phyloP scores from a whole-genome alignment of 2,888 invertebrate genomes.

The Tiliacea citrago region DNA sequence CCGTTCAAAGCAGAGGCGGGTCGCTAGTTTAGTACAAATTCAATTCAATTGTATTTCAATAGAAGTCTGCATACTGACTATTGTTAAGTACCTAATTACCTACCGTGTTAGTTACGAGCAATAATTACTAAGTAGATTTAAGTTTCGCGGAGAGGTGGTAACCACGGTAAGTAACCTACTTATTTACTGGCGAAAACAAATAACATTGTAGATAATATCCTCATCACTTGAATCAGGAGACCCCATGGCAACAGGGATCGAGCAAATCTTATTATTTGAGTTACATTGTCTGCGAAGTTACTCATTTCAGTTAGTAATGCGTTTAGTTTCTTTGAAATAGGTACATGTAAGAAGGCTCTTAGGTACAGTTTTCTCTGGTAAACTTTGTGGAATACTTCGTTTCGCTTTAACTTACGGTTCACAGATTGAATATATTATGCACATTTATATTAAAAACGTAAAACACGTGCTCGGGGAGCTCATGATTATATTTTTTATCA shows the following conservation, averaged over 20 bases:
- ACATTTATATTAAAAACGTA: conserved; percentile 21
- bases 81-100: neutral
- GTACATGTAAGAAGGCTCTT: neutral
- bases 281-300: conserved; percentile 7
- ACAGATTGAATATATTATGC: conserved; percentile 25
- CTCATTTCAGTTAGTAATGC: neutral
- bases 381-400: conserved; percentile 1
- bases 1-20: neutral
- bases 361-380: neutral
- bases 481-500: neutral
- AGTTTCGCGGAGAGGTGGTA: neutral
- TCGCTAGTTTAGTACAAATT: neutral
- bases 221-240: neutral
- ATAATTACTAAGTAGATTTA: neutral
- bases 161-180: too few relatives aligned
- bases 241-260: neutral
- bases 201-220: neutral
- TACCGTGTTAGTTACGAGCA: neutral
- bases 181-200: neutral
- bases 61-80: neutral
- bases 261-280: conserved; percentile 10
- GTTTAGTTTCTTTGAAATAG: conserved; percentile 18
- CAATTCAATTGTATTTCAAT: neutral
- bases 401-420: neutral
- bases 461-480: conserved; percentile 6